Evolutionary conservation across 2,797 vertebrate species (phyloP).

Genomic region (Iguana delicatissima): DNA sequence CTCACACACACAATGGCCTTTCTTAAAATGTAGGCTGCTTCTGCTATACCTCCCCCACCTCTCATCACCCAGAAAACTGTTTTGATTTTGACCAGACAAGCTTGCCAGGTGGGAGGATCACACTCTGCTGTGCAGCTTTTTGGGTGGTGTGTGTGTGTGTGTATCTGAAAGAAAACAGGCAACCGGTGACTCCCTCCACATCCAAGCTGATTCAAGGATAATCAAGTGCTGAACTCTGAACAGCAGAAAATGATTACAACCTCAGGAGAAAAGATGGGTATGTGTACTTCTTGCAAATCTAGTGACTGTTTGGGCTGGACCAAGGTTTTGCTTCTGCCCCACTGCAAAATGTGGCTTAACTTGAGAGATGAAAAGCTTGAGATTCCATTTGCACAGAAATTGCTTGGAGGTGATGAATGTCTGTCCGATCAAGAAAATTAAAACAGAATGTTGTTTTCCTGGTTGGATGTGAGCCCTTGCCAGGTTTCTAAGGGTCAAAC

Average conservation of each 20-base stretch:
- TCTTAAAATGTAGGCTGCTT: not conserved
- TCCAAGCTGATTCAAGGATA: not conserved
- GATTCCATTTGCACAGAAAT: not conserved
- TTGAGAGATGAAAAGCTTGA: not conserved
- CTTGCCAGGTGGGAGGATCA: constrained; percentile 39
- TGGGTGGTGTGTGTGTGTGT: not conserved
- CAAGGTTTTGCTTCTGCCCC: not conserved
- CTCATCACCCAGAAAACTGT: rapidly evolving
- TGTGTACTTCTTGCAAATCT: not conserved
- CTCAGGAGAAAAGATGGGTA: not conserved
- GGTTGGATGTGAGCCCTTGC: not conserved
- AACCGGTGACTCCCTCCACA: not conserved
- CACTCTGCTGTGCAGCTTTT: constrained; percentile 4
- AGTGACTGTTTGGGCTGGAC: not conserved
- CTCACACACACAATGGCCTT: constrained; percentile 10
- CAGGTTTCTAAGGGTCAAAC: not conserved
- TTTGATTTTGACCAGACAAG: constrained; percentile 20
- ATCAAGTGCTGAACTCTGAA: not conserved
- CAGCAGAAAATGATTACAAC: not conserved
- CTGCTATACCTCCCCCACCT: constrained; percentile 21
- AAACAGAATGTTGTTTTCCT: not conserved
- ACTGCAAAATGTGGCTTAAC: not conserved
- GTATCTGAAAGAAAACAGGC: constrained; percentile 32
- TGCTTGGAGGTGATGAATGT: not conserved
- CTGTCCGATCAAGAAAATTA: not conserved